Evolutionary conservation across 2,888 invertebrate species (phyloP), one percentile per base, ranked within the genome.

Genomic region (Dryadula phaetusa): DNA sequence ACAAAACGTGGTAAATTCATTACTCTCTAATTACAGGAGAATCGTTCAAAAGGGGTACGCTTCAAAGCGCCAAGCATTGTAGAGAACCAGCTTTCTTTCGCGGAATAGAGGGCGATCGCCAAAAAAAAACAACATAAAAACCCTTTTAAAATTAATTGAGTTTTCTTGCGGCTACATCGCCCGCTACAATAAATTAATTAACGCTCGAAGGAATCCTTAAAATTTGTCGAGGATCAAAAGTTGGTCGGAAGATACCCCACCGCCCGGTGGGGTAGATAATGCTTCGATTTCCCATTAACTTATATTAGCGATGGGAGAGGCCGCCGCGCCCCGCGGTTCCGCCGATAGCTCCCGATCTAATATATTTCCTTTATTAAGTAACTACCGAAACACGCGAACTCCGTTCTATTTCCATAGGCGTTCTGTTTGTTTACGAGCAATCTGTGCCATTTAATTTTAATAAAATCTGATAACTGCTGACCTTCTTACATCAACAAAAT

Each of bases 71-170:
- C 77, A 76, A 82, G 84, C 85, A 84, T 84, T 85, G 87, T 87
- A 77, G 84, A 81, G 80, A 82, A 85, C 78, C 83, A 64, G 73
- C 71, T 76, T 75, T 76, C 76, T 75, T 75, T 71, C 74, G 78
- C 77, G 78, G 80, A 82, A 80, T 78, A 77, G 77, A 60, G 81
- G 75, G 82, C 82, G 85, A 86, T 87, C 82, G 83, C 77, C 44
- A 62, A 80, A 81, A 84, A 86, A 90, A 90, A 90, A 88, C 86
- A 91, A 92, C 91, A 92, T 87, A 91, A 92, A 91, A 92, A 91
- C 92, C 92, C 92, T 92, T 92, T 92, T 90, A 92, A 91, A 91
- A 92, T 92, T 92, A 92, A 92, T 92, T 92, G 92, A 92, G 91
- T 92, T 92, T 92, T 91, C 91, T 91, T 91, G 91, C 84, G 89